Conservation (phyloP, 2,113 vertebrate genomes). For the Sinocyclocheilus maitianheensis region DNA sequence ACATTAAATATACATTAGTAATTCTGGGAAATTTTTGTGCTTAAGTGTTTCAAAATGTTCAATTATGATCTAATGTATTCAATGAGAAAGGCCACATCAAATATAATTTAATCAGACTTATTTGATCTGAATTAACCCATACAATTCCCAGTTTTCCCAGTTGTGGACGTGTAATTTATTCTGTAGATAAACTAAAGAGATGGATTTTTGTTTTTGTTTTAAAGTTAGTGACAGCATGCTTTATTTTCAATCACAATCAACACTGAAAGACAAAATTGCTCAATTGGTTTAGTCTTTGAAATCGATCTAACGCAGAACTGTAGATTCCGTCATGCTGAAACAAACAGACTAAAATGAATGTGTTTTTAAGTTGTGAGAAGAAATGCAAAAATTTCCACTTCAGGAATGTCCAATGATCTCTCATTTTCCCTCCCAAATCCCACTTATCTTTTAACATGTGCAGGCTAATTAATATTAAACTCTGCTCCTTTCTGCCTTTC, state of each 20-base stretch:
- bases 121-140: no score
- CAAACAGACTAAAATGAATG: neutral
- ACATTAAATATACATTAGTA: neutral
- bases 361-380: neutral
- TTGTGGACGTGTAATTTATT: neutral
- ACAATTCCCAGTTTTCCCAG: neutral
- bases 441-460: neutral
- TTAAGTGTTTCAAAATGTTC: neutral
- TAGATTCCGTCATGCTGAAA: neutral
- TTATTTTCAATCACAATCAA: no score
- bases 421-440: neutral
- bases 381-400: neutral
- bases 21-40: neutral
- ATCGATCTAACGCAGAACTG: neutral
- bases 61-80: neutral
- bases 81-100: neutral
- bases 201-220: neutral
- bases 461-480: constrained; percentile 27
- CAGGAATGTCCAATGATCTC: neutral
- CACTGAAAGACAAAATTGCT: no score
- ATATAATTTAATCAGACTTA: neutral
- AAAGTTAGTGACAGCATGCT: no score
- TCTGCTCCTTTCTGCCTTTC: constrained; percentile 23
- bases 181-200: neutral
- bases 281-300: no score